Base-by-base conservation (phyloP, 2,888 invertebrate species). In the Oxycera nigricornis region DNA sequence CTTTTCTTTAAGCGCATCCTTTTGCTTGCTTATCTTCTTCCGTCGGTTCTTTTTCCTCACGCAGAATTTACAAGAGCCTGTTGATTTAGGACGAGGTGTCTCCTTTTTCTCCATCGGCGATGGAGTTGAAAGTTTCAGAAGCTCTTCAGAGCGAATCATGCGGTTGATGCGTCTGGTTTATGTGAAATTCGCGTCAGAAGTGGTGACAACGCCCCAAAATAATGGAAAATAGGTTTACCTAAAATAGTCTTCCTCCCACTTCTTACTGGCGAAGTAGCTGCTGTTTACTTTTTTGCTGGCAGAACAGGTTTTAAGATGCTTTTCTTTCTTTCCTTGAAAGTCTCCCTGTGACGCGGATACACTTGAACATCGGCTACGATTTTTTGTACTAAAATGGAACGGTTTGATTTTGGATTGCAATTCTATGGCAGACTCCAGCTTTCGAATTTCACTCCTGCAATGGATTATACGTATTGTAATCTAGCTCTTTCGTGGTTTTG, bases 221-320 rank as follows among this genome's bases (percentile, higher is more conserved):
- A 11, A n/a, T 20, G 17, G 20, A n/a, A n/a, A 55, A 46, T 52
- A 31, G n/a, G n/a, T n/a, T 74, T 80, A 91, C 91, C 91, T 88
- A 82, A 90, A 91, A 83, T 90, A 92, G 77, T 91, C 91, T 79
- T 92, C 90, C 80, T 92, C 91, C 77, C 90, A 88, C 87, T 90
- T 90, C 81, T 90, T 91, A 77, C 90, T 89, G 77, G 91, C 91
- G 79, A 91, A 88, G 77, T 90, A 90, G 80, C 91, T 91, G 17
- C 90, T 90, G 80, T 91, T 92, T 24, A 92, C 83, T 82, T 91
- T 90, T 80, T 88, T 91, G n/a, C n/a, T n/a, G 0, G 92, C 91
- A 0, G 92, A 91, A 77, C 90, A 89, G 0, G 92, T 92, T 79
- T 86, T 88, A 80, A 92, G 92, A 86, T 88, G 85, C 84, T 87